Base-by-base conservation (phyloP, 1,140 invertebrate genomes). In the Diachasma alloeum region DNA sequence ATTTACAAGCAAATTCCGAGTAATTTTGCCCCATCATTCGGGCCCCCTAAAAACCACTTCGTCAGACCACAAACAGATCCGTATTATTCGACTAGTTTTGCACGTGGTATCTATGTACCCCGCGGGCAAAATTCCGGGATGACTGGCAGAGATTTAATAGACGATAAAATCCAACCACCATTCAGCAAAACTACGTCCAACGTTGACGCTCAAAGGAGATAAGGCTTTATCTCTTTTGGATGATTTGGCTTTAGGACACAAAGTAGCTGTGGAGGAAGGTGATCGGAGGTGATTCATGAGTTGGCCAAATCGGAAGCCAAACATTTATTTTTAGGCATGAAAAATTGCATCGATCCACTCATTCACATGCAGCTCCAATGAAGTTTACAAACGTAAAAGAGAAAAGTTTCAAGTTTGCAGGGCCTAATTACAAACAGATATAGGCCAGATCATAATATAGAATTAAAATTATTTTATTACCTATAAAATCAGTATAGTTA, bases 91-190 rank as follows among this genome's bases (percentile, higher is more conserved):
- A 42, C 68, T 73, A 66, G 70, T 46, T 39, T 17, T 37, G 36
- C 15, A 42, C 46, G 68, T 76, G 77, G 4, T 75, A 37, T n/a
- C n/a, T n/a, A n/a, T 74, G 78, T 15, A 80, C 53, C 44, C 48
- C 66, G 46, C 19, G 26, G 37, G 26, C 72, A 46, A 76, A 81
- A 46, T 80, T 77, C 53, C 72, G 80, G 76, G 76, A 76, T 56
- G 44, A 63, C 77, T 37, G 15, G n/a, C 63, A 75, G 78, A 19
- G 76, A 22, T 17, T 75, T 39, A 22, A 74, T 85, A 3, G 82
- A 85, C 66, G 83, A 86, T 72, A 86, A 86, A 68, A 83, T 85
- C 36, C 80, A 80, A 39, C 42, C 79, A 17, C 84, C 84, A n/a
- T 72, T 86, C 8, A 83, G 82, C 39, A 83, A 79, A 72, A 81